Evolutionary conservation across 2,797 vertebrate genomes (phyloP).

Genomic region (Pelochelys cantorii): DNA sequence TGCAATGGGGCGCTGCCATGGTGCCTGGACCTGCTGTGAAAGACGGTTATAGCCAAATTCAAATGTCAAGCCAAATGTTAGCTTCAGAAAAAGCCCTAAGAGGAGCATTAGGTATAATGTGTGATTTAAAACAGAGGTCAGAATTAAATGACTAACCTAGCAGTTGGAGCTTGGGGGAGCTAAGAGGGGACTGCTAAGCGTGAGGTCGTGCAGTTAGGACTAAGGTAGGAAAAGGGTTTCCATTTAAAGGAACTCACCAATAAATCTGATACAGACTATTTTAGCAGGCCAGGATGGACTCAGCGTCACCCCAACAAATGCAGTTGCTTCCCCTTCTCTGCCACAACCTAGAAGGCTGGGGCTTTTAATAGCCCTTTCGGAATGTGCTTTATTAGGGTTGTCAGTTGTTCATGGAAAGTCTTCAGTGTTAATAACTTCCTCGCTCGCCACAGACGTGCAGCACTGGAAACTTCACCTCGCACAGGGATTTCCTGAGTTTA

Average conservation of each 20-base stretch:
- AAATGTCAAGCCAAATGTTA: background rate
- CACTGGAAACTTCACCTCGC: background rate
- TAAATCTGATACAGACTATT: background rate
- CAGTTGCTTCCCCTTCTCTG: background rate
- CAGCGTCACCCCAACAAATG: background rate
- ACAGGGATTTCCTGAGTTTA: background rate
- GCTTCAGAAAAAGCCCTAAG: background rate
- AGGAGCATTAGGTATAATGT: background rate
- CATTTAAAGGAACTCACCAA: background rate
- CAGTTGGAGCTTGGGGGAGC: background rate
- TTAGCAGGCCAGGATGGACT: background rate
- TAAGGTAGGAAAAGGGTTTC: background rate
- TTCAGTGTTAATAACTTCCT: background rate
- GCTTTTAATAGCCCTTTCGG: background rate
- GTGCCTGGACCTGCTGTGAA: background rate
- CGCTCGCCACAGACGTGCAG: background rate
- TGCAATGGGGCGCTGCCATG: background rate
- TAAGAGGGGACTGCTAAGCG: background rate
- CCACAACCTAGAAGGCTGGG: background rate
- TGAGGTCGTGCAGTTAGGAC: background rate
- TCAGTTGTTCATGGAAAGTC: background rate
- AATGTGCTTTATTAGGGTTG: constrained; percentile 1
- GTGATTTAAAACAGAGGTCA: background rate
- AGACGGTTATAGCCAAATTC: background rate
- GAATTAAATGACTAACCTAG: background rate